Evolutionary conservation across 2,797 vertebrate species (phyloP).

Genomic region (Gambusia yucatana): DNA sequence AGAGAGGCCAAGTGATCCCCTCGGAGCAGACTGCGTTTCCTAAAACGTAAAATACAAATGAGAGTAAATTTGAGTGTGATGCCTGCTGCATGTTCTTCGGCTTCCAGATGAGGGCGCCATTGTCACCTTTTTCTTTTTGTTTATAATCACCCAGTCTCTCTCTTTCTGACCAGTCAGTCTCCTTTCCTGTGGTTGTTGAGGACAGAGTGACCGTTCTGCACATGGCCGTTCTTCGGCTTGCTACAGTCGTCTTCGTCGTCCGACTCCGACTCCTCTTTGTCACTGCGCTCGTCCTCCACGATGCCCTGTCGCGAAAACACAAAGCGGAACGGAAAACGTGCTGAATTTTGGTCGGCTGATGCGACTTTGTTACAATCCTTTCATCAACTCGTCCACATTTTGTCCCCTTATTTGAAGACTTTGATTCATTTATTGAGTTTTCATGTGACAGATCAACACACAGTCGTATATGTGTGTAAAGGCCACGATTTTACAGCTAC

Average conservation of each 20-base stretch:
- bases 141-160: not conserved
- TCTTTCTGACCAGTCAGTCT: slow-evolving; percentile 78
- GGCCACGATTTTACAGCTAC: not conserved
- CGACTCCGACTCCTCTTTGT: slow-evolving; percentile 88
- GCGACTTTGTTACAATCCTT: not conserved
- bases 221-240: slow-evolving; percentile 83
- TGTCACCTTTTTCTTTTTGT: not conserved
- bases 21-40: slow-evolving; percentile 5
- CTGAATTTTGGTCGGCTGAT: not conserved
- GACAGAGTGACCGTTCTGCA: slow-evolving; percentile 86
- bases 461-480: not conserved
- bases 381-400: too few species aligned
- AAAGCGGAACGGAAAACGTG: not conserved
- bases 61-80: slow-evolving; percentile 24
- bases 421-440: not conserved
- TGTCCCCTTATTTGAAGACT: not conserved
- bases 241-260: slow-evolving; percentile 63
- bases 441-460: not conserved
- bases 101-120: slow-evolving; percentile 39
- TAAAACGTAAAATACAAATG: slow-evolving; percentile 4
- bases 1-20: slow-evolving; percentile 23
- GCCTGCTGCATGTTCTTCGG: slow-evolving; percentile 55
- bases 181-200: slow-evolving; percentile 88
- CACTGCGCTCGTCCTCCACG: slow-evolving; percentile 93
- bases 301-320: slow-evolving; percentile 69